Base-by-base conservation (phyloP, 1,140 invertebrate species). In the Drosophila kanapiae region DNA sequence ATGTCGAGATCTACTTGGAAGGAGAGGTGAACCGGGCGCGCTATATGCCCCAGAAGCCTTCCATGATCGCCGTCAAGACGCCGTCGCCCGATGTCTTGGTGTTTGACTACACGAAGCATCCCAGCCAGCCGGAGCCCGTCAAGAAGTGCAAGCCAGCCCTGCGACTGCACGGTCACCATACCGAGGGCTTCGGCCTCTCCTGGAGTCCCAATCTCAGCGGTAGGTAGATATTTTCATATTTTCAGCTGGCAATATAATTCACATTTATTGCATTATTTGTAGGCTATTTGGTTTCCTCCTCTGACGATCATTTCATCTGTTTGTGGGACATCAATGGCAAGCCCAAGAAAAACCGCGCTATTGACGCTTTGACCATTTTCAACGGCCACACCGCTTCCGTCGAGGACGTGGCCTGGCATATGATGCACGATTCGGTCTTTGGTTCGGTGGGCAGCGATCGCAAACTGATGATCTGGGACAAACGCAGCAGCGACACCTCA, bases 391-490 rank as follows among this genome's bases (percentile, higher is more conserved):
- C 98, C 8, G 98, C 99, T 37, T 99, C 99, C 11, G 99, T 99
- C 4, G 99, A 99, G 94, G 99, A 99, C 94, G 99, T 99, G 1
- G 98, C 99, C 1, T 99, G 99, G 99, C 99, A 99, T 94, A 94
- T 99, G 47, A 93, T 99, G 23, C 99, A 99, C 92, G 98, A 99
- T 93, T 98, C 97, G 31, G 94, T 99, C 0, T 99, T 99, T 93
- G 99, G 99, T 7, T 99, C 99, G 0, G 99, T 99, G 0, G 99
- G 98, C 57, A 99, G 99, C 94, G 99, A 99, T 93, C 98, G 99
- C 93, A 99, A 99, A 93, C 94, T 99, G 2, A 99, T 99, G 98
- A 99, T 99, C 81, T 99, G 99, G 99, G 99, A 99, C 93, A 99
- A 99, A 4, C 96, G 96, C 90, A 96, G 96, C 82, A 98, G 98